A percentile compares a stretch with the other conserved stretches of the same genome.
These are phyloP conservation scores for Panagrolaimus sp. DNA, from an alignment of 1,140 invertebrate genomes.

Conservation along the genomic window DNA sequence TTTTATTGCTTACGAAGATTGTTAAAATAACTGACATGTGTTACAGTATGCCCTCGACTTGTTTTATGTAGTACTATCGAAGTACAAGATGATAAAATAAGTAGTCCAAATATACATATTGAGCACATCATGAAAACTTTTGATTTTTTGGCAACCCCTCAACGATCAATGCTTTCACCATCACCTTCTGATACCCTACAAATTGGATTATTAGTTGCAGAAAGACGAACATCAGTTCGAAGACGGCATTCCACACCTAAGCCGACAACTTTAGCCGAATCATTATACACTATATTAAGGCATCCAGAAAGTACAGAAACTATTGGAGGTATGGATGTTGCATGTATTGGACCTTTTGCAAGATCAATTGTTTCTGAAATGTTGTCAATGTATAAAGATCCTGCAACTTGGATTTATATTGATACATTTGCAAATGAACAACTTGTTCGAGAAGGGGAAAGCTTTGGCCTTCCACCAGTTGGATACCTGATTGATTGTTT, in stretches of 20 bases:
- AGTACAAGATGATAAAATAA: neutral
- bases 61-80: neutral
- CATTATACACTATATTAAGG: constrained; percentile 6
- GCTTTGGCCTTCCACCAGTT: constrained; percentile 26
- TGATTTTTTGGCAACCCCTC: neutral
- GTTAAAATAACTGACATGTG: neutral
- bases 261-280: neutral
- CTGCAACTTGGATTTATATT: constrained; percentile 33
- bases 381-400: constrained; percentile 6
- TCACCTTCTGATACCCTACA: constrained; percentile 5
- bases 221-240: neutral
- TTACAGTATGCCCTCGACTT: neutral
- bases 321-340: constrained; percentile 18
- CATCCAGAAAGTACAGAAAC: neutral
- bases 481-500: constrained; percentile 29
- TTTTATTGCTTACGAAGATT: neutral
- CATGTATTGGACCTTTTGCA: constrained; percentile 23
- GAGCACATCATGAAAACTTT: neutral
- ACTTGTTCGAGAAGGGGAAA: constrained; percentile 26
- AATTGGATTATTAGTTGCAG: neutral
- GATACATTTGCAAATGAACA: constrained; percentile 34
- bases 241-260: constrained; percentile 12
- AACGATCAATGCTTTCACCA: neutral
- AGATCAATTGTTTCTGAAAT: constrained; percentile 19
- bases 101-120: neutral